A percentile compares a stretch with the other conserved stretches of the same genome.
Evolutionary conservation across 1,140 invertebrate species (phyloP).

Genomic region (Arion vulgaris): DNA sequence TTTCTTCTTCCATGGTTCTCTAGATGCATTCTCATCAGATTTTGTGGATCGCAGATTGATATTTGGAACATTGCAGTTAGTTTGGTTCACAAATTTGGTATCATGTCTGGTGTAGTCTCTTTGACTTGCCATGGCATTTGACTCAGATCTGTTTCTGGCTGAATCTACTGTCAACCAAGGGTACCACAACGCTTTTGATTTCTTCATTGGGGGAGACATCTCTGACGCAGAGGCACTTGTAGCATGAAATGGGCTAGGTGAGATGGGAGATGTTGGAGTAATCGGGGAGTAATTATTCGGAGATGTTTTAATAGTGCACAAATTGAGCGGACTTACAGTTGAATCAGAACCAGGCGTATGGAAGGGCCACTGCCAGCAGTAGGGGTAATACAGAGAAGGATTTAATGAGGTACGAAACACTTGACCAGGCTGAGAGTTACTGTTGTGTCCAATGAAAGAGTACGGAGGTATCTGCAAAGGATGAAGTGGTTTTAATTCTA

Average conservation of each 20-base stretch:
- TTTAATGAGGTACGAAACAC: neutral
- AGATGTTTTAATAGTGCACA: constrained; percentile 1
- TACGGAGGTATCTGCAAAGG: constrained; percentile 21
- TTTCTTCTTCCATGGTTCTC: neutral
- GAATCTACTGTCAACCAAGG: constrained; percentile 31
- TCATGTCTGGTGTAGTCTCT: neutral
- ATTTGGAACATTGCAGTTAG: neutral
- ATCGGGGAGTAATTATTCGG: constrained; percentile 27
- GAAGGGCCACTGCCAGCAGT: constrained; percentile 7
- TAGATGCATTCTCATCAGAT: neutral
- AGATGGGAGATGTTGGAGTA: constrained; percentile 32
- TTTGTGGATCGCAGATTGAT: neutral
- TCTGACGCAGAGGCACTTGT: neutral
- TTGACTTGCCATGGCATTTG: neutral
- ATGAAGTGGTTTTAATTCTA: neutral
- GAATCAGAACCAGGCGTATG: neutral
- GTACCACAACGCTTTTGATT: constrained; percentile 33
- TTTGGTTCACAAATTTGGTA: neutral
- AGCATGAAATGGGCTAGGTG: neutral
- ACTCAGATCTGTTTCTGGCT: neutral
- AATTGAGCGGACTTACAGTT: constrained; percentile 16
- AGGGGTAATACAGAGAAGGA: neutral
- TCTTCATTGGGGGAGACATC: constrained; percentile 6
- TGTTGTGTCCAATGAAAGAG: neutral
- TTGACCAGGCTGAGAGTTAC: neutral